Evolutionary conservation across 2,113 vertebrate species (phyloP).

Genomic region (Geococcyx californianus): DNA sequence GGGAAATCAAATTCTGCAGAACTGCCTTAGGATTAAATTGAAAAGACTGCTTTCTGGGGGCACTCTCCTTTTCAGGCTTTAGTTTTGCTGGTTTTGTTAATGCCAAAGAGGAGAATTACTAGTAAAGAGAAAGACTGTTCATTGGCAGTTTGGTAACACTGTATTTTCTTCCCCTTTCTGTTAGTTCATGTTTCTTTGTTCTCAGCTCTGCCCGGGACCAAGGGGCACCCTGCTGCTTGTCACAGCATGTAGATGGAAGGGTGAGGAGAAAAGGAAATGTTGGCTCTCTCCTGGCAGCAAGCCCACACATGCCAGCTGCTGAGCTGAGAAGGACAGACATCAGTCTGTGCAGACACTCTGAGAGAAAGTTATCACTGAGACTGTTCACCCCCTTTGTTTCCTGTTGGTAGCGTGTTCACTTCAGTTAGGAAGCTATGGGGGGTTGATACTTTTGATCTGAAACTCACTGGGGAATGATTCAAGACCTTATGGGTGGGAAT

Average conservation of each 20-base stretch:
- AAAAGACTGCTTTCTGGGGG: neutral
- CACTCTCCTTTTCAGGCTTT: neutral
- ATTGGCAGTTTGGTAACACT: neutral
- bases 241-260: neutral
- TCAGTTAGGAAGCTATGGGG: neutral
- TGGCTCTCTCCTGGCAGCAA: neutral
- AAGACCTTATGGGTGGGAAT: too few species aligned
- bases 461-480: neutral
- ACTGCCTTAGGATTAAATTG: neutral
- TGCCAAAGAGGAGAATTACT: neutral
- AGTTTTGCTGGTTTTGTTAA: neutral
- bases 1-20: neutral
- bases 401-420: neutral
- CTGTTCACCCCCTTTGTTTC: neutral
- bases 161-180: neutral
- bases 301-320: rapidly evolving
- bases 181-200: neutral
- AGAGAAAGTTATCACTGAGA: neutral
- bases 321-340: neutral
- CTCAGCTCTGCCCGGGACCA: neutral
- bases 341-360: neutral
- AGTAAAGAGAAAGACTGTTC: neutral
- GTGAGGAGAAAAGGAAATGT: neutral
- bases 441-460: neutral
- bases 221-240: neutral